Percentiles rank a stretch among this genome's conserved stretches.
Conservation (phyloP, 2,797 vertebrate genomes). For the Lepus oiostolus region DNA sequence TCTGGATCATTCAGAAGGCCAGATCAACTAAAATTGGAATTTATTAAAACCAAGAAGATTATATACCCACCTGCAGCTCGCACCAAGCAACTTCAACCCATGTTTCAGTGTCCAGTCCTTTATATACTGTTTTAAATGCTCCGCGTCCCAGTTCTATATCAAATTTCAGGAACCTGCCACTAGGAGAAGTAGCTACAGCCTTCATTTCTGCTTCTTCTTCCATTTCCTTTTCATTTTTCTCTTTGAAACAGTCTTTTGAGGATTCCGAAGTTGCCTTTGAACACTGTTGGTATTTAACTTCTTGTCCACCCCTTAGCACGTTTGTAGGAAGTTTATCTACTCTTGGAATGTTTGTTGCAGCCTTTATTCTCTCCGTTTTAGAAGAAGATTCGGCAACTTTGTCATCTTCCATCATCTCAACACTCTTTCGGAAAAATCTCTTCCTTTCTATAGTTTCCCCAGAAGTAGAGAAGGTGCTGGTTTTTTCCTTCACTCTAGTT, state of each 20-base stretch:
- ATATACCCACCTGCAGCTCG: slow-evolving; percentile 94
- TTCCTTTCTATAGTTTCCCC: slow-evolving; percentile 90
- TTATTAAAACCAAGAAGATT: slow-evolving; percentile 68
- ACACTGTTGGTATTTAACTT: slow-evolving; percentile 78
- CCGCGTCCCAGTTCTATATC: slow-evolving; percentile 97
- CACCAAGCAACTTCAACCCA: slow-evolving; percentile 99
- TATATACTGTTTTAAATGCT: slow-evolving; percentile 97
- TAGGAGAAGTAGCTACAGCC: slow-evolving; percentile 95
- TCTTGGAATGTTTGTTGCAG: slow-evolving; percentile 66
- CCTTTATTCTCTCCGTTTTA: slow-evolving; percentile 80
- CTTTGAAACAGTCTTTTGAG: slow-evolving; percentile 86
- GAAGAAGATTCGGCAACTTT: slow-evolving; percentile 82
- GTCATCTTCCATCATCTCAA: slow-evolving; percentile 94
- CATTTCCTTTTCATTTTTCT: slow-evolving; percentile 93
- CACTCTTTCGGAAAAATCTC: slow-evolving; percentile 93
- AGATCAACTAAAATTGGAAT: slow-evolving; percentile 49
- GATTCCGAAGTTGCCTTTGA: slow-evolving; percentile 84
- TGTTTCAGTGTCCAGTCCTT: slow-evolving; percentile 96
- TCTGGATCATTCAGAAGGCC: slow-evolving; percentile 40
- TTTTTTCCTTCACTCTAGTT: slow-evolving; percentile 79
- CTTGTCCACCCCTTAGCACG: slow-evolving; percentile 75
- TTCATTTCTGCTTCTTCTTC: slow-evolving; percentile 98
- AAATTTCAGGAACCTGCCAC: slow-evolving; percentile 96
- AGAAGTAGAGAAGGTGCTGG: slow-evolving; percentile 75
- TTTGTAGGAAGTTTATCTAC: slow-evolving; percentile 73